Evolutionary conservation across 2,797 vertebrate genomes (phyloP), one percentile per base, ranked within the genome.

Genomic region (Lycodopsis pacificus): DNA sequence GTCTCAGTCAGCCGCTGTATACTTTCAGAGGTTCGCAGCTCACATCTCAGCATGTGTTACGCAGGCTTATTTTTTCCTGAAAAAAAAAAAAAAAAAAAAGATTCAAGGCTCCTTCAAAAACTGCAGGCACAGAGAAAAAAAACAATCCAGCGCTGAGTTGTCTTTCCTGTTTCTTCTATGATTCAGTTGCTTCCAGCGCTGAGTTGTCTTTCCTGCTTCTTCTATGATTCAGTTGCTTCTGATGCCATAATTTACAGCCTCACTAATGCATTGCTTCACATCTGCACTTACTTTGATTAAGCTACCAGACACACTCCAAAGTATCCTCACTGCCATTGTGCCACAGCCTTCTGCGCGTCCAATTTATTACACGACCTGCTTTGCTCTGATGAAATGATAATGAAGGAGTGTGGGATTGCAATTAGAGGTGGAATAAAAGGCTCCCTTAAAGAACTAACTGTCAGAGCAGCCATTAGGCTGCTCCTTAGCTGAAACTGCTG

Each of bases 261-360:
- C 15, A 30, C 49, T 86, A 84, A 89, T 87, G 78, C 85, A 91
- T 91, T 84, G 71, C 69, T 65, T 25, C 75, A 77, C 72, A 69
- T 88, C 84, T 87, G 54, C 81, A 85, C 72, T 91, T 83, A 80
- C 66, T 89, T 67, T 84, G 80, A 89, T 88, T 91, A 86, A 83
- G 81, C 74, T 64, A 34, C 30, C 49, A 71, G 77, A 51, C 82
- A 49, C 82, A 49, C 88, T 91, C 79, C 66, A 79, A 77, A 88
- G 82, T 83, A 81, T 86, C 78, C 68, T 75, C 58, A 53, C 72
- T 66, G 66, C 79, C 74, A 85, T 79, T 73, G 80, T 87, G 71
- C 80, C 67, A 70, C 85, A 81, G 76, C 78, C 86, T 89, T 80
- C 85, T 64, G 40, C 70, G 76, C 66, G 27, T 88, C 79, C 73